Evolutionary conservation across 2,888 invertebrate genomes (phyloP).

Genomic region (Zele albiditarsus): DNA sequence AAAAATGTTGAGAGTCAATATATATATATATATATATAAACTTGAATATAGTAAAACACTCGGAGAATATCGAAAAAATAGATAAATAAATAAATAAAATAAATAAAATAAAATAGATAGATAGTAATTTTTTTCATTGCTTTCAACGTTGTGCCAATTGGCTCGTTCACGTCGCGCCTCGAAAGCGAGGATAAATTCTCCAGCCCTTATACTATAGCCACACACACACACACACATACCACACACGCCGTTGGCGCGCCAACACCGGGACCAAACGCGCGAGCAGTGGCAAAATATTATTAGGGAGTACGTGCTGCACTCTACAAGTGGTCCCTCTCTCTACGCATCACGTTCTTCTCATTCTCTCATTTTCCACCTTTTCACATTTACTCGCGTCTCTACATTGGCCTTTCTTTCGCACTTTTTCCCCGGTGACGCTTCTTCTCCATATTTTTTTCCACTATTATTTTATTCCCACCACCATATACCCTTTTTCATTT

Average conservation of each 20-base stretch:
- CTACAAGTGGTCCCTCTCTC: constrained; percentile 44
- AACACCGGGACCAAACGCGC: constrained; percentile 36
- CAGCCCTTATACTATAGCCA: background rate
- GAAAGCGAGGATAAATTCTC: constrained; percentile 33
- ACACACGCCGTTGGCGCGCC: constrained; percentile 21
- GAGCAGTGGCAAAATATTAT: constrained; percentile 48
- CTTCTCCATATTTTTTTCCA: background rate
- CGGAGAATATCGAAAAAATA: background rate
- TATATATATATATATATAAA: background rate
- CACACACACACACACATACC: background rate
- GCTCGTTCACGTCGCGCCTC: constrained; percentile 29
- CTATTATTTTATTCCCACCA: background rate
- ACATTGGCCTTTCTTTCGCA: constrained; percentile 1
- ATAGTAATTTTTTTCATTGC: constrained; percentile 28
- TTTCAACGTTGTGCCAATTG: constrained; percentile 37
- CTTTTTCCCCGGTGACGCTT: background rate
- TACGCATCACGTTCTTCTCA: constrained; percentile 42
- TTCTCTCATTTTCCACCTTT: constrained; percentile 19
- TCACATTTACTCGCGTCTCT: constrained; percentile 10
- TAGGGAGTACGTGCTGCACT: constrained; percentile 46
- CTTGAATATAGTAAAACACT: background rate
- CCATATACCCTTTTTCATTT: background rate
- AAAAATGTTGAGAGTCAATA: too few species aligned
- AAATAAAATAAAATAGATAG: constrained; percentile 16
- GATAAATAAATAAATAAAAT: background rate